Base-by-base conservation (phyloP, 1,140 invertebrate genomes). In the Magallana angulata region DNA sequence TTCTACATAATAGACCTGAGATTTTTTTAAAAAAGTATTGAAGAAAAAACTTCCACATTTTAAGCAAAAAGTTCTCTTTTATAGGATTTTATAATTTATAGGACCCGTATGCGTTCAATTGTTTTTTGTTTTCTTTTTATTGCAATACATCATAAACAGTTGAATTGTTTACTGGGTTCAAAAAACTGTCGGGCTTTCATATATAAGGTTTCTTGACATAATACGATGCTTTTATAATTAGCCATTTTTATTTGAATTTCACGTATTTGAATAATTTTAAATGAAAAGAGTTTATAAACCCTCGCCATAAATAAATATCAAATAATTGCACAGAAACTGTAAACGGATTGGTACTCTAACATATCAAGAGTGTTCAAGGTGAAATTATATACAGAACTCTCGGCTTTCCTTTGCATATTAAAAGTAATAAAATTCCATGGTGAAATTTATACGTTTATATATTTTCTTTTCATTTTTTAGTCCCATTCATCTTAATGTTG, bases 181-280 rank as follows among this genome's bases (percentile, higher is more conserved):
- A 71, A 71, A 71, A 18, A 36, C 12, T 30, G 12, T 71, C n/a
- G 8, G 36, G 3, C 36, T 71, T 30, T 8, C 68, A 71, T 71
- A 71, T 71, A 71, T 71, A 11, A 71, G 11, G 68, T 71, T 71
- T 71, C 68, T 71, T 1, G 11, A 71, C 18, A 71, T 30, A 18
- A 71, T 12, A 71, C 68, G 68, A 71, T 71, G 68, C 24, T 71
- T 71, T 71, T 71, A 71, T 71, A 71, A 71, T 71, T 71, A 71
- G 68, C 68, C 24, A 71, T 71, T 24, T 71, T 11, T 71, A 71
- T 71, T 36, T 71, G 18, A 24, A 24, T 71, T 71, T 71, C 24
- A 71, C 36, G 68, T 24, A 71, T 24, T 71, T 11, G 12, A 30
- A 71, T 71, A 71, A 24, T 71, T 5, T 11, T 24, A 18, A 7